Percentiles rank a stretch among this genome's conserved stretches.
Conservation (phyloP, 2,797 vertebrate genomes). For the Enteromius treurensis region DNA sequence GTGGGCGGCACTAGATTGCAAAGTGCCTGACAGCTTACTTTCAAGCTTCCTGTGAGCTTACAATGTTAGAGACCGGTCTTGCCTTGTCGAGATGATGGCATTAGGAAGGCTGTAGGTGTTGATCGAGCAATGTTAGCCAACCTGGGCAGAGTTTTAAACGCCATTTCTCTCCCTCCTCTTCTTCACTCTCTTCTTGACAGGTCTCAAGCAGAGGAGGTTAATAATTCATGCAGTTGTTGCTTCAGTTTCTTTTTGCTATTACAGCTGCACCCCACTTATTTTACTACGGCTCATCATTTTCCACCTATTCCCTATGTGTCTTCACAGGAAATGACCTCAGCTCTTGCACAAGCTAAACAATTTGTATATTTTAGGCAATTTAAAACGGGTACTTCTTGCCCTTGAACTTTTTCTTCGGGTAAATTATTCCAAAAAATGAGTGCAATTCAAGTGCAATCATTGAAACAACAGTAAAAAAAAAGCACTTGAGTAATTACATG, state of each 20-base stretch:
- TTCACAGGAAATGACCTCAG: constrained; percentile 6
- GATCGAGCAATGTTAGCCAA: constrained; percentile 48
- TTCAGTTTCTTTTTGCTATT: constrained; percentile 25
- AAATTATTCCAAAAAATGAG: constrained; percentile 39
- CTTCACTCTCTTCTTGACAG: constrained; percentile 19
- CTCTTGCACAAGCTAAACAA: constrained; percentile 5
- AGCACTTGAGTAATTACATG: constrained; percentile 19
- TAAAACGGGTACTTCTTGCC: neutral
- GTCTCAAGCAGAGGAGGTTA: constrained; percentile 36
- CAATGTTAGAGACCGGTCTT: constrained; percentile 52
- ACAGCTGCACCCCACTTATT: neutral
- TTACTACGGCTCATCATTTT: constrained; percentile 19
- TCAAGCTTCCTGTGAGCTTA: constrained; percentile 53
- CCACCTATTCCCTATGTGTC: neutral
- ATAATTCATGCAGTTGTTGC: constrained; percentile 49
- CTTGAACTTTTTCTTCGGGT: constrained; percentile 9
- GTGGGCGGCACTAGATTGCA: constrained; percentile 54
- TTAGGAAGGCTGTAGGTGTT: constrained; percentile 38
- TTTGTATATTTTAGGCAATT: constrained; percentile 26
- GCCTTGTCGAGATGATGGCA: constrained; percentile 43
- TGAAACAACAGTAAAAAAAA: constrained; percentile 17
- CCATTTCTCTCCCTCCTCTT: neutral
- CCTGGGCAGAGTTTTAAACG: constrained; percentile 42
- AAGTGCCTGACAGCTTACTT: constrained; percentile 59
- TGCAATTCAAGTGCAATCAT: constrained; percentile 57